phyloP scores from a whole-genome alignment of 2,888 invertebrate species.

The Lacanobia wlatinum region DNA sequence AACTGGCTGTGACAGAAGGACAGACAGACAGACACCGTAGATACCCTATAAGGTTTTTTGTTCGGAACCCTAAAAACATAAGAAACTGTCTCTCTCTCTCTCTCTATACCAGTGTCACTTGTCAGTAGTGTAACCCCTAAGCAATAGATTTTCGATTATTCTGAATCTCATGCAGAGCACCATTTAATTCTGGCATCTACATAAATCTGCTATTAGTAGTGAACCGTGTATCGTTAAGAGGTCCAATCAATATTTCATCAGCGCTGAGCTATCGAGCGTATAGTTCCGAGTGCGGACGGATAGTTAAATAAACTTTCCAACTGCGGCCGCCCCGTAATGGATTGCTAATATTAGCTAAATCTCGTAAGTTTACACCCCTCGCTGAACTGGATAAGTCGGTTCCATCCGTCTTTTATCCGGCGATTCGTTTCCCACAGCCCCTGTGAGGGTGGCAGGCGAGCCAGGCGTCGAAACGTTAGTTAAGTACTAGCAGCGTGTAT shows the following conservation, averaged over 20 bases:
- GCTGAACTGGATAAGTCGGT: constrained; percentile 79
- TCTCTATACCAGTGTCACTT: too few relatives aligned
- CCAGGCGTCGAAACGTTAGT: constrained; percentile 73
- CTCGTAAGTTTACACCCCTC: constrained; percentile 84
- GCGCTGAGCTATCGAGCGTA: constrained; percentile 55
- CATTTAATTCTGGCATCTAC: constrained; percentile 18
- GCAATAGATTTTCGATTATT: background rate
- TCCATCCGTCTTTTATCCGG: constrained; percentile 87
- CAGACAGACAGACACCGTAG: too few relatives aligned
- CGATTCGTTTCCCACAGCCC: constrained; percentile 76
- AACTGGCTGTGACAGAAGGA: too few relatives aligned
- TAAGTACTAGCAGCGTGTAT: constrained; percentile 57
- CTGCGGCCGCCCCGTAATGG: constrained; percentile 80
- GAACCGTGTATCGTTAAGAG: constrained; percentile 41
- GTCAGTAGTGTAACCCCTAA: background rate
- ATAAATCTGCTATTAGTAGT: constrained; percentile 28
- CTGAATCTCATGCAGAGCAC: background rate
- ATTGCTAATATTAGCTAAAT: constrained; percentile 90
- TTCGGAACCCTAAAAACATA: too few relatives aligned
- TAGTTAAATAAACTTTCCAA: constrained; percentile 69
- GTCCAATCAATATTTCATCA: constrained; percentile 67
- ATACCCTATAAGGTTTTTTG: too few relatives aligned
- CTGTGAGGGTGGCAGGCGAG: constrained; percentile 61
- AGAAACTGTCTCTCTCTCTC: background rate
- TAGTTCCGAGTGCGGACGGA: constrained; percentile 58